These are phyloP conservation scores for Globodera rostochiensis DNA, from an alignment of 1,140 invertebrate genomes.

Conservation along the genomic window DNA sequence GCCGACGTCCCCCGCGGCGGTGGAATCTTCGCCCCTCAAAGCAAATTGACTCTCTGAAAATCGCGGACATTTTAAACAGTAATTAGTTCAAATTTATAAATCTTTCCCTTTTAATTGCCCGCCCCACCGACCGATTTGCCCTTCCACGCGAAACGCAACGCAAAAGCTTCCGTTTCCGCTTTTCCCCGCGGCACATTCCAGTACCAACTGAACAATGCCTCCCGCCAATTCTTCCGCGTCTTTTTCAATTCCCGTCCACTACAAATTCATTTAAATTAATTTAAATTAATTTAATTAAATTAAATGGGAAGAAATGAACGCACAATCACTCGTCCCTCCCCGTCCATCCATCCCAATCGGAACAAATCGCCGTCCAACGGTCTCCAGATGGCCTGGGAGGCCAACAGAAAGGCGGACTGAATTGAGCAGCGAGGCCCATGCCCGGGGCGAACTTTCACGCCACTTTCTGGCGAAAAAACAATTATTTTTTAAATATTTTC, in stretches of 20 bases:
- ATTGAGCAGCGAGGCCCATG: slow-evolving; percentile 40
- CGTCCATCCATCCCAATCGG: slow-evolving; percentile 36
- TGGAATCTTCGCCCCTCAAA: neutral
- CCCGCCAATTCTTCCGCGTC: slow-evolving; percentile 39
- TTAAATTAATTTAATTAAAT: slow-evolving; percentile 25
- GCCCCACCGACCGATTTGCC: slow-evolving; percentile 33
- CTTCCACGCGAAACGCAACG: slow-evolving; percentile 43
- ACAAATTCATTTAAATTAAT: neutral
- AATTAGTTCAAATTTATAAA: slow-evolving; percentile 17
- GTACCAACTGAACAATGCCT: slow-evolving; percentile 35
- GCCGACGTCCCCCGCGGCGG: slow-evolving; percentile 3
- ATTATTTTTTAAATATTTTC: neutral
- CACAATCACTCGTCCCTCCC: slow-evolving; percentile 18
- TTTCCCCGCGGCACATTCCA: slow-evolving; percentile 36
- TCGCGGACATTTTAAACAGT: neutral
- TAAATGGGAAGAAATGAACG: slow-evolving; percentile 14
- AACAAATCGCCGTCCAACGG: slow-evolving; percentile 28
- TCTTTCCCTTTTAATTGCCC: neutral
- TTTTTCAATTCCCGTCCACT: slow-evolving; percentile 46
- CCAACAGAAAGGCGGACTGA: slow-evolving; percentile 21
- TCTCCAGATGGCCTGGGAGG: slow-evolving; percentile 26
- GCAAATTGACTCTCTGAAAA: slow-evolving; percentile 16
- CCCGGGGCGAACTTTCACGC: slow-evolving; percentile 38
- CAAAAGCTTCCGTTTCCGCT: slow-evolving; percentile 30
- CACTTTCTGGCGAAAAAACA: slow-evolving; percentile 34